Evolutionary conservation across 1,140 invertebrate genomes (phyloP).

Genomic region (Adelges cooleyi): DNA sequence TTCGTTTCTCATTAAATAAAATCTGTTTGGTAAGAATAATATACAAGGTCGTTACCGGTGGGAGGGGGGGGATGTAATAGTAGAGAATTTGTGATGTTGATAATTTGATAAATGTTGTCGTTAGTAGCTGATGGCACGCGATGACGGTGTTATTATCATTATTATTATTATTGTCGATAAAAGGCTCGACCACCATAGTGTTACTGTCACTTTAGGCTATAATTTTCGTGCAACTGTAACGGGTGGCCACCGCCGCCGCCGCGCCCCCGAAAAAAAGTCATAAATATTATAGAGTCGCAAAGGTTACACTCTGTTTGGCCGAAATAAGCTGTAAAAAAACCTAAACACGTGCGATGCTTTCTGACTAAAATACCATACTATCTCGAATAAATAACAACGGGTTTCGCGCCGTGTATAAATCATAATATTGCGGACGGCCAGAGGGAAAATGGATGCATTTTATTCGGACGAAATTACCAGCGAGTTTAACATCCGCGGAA

Average conservation of each 20-base stretch:
- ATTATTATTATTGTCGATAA: background rate
- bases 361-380: constrained; percentile 16
- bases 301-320: background rate
- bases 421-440: background rate
- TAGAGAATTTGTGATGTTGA: no score
- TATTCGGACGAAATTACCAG: background rate
- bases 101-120: no score
- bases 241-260: background rate
- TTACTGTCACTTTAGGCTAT: background rate
- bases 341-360: background rate
- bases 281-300: constrained; percentile 19
- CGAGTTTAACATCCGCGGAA: background rate
- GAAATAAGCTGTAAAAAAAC: constrained; percentile 22
- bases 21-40: no score
- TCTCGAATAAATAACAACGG: constrained; percentile 16
- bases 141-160: background rate
- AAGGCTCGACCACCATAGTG: background rate
- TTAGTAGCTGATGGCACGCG: background rate
- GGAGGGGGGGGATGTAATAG: no score
- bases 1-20: no score
- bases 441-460: background rate
- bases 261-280: constrained; percentile 4
- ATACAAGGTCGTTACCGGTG: no score
- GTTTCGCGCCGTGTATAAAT: constrained; percentile 12
- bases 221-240: background rate